Evolutionary conservation across 2,113 vertebrate genomes (phyloP), one percentile per base, ranked within the genome.

Genomic region (Sinocyclocheilus rhinocerous): DNA sequence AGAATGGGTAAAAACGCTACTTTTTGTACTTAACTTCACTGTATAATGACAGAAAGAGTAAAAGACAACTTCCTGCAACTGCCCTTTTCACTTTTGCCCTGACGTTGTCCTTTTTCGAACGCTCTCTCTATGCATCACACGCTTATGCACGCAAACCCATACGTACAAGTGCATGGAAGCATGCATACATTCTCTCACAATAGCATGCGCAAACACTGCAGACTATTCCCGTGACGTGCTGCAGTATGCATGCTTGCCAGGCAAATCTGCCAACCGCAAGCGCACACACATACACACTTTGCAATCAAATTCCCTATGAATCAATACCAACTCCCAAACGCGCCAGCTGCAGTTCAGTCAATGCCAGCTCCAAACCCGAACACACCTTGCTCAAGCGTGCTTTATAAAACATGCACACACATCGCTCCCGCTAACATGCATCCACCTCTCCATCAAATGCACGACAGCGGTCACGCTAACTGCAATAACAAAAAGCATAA

Each of bases 301-400:
- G 91, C 92, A 93, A 90, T 92, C 92, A 91, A 90, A 85, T 88
- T 39, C 88, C 83, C 90, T 90, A 91, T 90, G 90, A 93, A 93
- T 94, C 93, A 92, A 94, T 94, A 92, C 59, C 77, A 70, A 84
- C 83, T 82, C 76, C 87, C 78, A 85, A 81, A 81, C 67, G 45
- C 73, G 26, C 80, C 89, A 91, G 85, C 93, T 89, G 93, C 93
- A 94, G 90, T 93, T 90, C 83, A 90, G 89, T 92, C 93, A 85
- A 93, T 93, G 92, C 87, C 57, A 88, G 80, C 76, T 55, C 65
- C 29, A 65, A 86, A 79, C 12, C 29, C 67, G 50, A 36, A 73
- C 24, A 70, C 81, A 78, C 61, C 70, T 88, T 73, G 67, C 33
- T 73, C 59, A 78, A 24, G 69, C 12, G 22, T 33, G 29, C 26